A percentile compares a stretch with the other conserved stretches of the same genome.
Evolutionary conservation across 2,797 vertebrate genomes (phyloP).

Genomic region (Ctenosaura bakeri): DNA sequence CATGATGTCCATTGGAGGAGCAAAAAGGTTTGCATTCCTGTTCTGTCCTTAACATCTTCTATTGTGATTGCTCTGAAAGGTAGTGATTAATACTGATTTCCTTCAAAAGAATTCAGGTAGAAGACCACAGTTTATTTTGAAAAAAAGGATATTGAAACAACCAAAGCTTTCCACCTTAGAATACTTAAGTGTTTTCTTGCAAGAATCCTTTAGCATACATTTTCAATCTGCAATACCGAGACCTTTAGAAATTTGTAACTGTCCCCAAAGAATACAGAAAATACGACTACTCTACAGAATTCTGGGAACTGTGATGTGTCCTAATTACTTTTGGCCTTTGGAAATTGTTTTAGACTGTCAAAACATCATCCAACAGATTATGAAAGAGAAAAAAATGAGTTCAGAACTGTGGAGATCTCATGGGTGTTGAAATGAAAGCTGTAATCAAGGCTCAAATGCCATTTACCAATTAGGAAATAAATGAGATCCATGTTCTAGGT

Average conservation of each 20-base stretch:
- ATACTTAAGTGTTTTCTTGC: conserved; percentile 8
- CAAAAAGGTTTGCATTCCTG: background rate
- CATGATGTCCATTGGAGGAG: background rate
- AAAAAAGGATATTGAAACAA: conserved; percentile 30
- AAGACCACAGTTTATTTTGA: conserved; percentile 4
- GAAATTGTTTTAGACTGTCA: conserved; percentile 30
- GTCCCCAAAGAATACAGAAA: background rate
- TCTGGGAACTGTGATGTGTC: background rate
- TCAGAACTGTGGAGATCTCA: background rate
- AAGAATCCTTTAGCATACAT: conserved; percentile 35
- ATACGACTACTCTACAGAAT: conserved; percentile 22
- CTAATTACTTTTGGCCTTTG: conserved; percentile 44
- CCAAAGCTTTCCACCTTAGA: background rate
- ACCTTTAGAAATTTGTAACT: conserved; percentile 28
- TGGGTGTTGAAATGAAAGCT: background rate
- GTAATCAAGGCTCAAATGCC: background rate
- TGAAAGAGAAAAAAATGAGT: conserved; percentile 33
- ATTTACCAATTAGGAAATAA: conserved; percentile 15
- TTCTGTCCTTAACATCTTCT: conserved; percentile 37
- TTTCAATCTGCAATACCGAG: background rate
- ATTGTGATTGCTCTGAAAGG: conserved; percentile 35
- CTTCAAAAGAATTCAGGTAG: conserved; percentile 7
- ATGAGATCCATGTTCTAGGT: background rate
- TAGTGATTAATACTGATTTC: conserved; percentile 38
- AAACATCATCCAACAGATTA: background rate